Conservation (phyloP, 2,888 invertebrate genomes). For the Clunio marinus region DNA sequence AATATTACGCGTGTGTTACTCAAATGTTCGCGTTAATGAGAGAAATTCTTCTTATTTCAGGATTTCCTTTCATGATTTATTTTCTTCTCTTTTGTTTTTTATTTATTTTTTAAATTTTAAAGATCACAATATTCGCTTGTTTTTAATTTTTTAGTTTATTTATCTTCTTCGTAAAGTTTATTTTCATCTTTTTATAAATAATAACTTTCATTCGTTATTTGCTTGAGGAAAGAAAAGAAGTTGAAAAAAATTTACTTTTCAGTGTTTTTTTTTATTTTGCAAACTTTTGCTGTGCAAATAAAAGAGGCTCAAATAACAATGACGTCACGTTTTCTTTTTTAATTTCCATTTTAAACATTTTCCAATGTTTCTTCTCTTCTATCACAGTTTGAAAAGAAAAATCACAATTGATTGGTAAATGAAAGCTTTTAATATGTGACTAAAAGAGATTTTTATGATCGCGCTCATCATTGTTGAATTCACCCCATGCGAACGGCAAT, state of each 20-base stretch:
- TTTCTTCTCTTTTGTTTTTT: conserved; percentile 14
- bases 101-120: conserved; percentile 26
- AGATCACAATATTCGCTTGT: conserved; percentile 32
- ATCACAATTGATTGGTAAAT: neutral
- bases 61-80: no score
- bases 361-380: neutral
- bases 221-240: neutral
- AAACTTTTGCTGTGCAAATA: no score
- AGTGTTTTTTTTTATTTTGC: neutral
- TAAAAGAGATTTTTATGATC: neutral
- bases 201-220: conserved; percentile 1
- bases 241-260: neutral
- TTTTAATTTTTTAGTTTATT: conserved; percentile 11
- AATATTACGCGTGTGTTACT: no score
- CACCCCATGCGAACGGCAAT: neutral
- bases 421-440: neutral
- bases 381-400: neutral
- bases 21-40: neutral
- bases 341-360: no score
- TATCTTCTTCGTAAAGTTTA: neutral
- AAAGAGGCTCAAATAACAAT: no score
- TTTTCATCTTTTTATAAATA: conserved; percentile 27
- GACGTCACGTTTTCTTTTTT: no score
- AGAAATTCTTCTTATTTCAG: neutral
- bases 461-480: neutral